Evolutionary conservation across 1,140 invertebrate genomes (phyloP), one percentile per base, ranked within the genome.

Genomic region (Drosophila sp.): DNA sequence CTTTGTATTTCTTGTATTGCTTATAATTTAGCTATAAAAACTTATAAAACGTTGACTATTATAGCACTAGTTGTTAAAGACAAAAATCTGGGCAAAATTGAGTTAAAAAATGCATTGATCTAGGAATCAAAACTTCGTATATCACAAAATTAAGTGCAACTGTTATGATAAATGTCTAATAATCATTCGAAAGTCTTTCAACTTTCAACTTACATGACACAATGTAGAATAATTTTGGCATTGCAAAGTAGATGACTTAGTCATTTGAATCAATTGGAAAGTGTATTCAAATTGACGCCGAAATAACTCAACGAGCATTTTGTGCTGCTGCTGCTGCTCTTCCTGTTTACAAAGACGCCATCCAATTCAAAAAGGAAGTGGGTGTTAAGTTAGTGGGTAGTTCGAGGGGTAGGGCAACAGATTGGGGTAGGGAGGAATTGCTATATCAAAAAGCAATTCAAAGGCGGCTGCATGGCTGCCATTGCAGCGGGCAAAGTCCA

Each of bases 401-500:
- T 40, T 14, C 14, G 21, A n/a, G 11, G 5, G 21, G 2, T 0
- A 38, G 18, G 8, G 21, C 7, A 40, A n/a, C 13, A 9, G 6
- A 9, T 7, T n/a, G 40, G 9, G 8, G 13, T 29, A 40, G 21
- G 11, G 9, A 51, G 38, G 2, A 71, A 67, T 8, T 36, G 69
- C 62, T 57, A 82, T 87, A 87, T 86, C 82, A 86, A 87, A 86
- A 86, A 78, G 82, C 82, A 82, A 87, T 87, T 89, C 78, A 87
- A 72, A 79, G 67, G 67, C 78, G 54, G 70, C 40, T 7, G 79
- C 76, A 84, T 67, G 76, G 69, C 70, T 64, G 36, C 64, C 78
- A 87, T 58, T 84, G 81, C 81, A 86, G 78, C 74, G 66, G 50
- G 45, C 82, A 81, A 67, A 86, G 72, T 80, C 83, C 70, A 89